phyloP scores from a whole-genome alignment of 2,797 vertebrate species.

The Taenioides sp. region DNA sequence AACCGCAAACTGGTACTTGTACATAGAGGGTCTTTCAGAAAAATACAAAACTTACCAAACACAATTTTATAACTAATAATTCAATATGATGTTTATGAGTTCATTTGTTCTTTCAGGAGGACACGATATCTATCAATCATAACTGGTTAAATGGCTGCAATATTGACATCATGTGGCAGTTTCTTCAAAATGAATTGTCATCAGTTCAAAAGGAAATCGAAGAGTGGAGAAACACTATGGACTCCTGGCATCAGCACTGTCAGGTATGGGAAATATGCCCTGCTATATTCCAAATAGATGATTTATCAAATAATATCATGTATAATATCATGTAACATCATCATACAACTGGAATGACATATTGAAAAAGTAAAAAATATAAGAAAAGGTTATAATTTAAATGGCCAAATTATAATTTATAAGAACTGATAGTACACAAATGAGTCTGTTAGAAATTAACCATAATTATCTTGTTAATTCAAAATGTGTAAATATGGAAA shows the following conservation, averaged over 20 bases:
- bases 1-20: no score
- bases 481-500: no score
- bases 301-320: neutral
- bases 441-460: no score
- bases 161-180: slow-evolving; percentile 90
- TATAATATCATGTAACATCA: no score
- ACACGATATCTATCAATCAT: slow-evolving; percentile 98
- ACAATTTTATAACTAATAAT: neutral
- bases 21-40: no score
- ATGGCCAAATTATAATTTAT: no score
- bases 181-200: slow-evolving; percentile 88
- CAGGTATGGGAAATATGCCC: slow-evolving; percentile 81
- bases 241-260: slow-evolving; percentile 92
- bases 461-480: no score
- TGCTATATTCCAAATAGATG: neutral
- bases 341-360: no score
- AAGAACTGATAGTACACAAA: no score
- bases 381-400: no score
- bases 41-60: no score
- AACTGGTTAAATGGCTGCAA: slow-evolving; percentile 98
- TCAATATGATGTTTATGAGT: neutral
- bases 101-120: slow-evolving; percentile 79
- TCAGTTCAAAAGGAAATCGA: slow-evolving; percentile 88
- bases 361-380: no score
- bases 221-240: slow-evolving; percentile 88